Base-by-base conservation (phyloP, 23 tunicate genomes). In the Ascidia mentula region DNA sequence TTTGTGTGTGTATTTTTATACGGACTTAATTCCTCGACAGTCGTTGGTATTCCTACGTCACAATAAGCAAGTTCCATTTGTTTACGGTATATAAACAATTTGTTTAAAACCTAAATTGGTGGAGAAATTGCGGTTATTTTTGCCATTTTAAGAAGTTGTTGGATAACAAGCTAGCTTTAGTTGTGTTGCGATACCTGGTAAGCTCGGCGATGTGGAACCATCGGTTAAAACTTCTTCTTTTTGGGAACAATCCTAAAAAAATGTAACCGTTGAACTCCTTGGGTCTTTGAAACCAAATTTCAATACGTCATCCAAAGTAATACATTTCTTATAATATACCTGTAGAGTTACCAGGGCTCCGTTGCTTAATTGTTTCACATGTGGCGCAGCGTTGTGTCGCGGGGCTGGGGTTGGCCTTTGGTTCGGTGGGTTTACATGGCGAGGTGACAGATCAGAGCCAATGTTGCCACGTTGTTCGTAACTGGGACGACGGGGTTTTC, bases 351-450 rank as follows among this genome's bases (percentile, higher is more conserved):
- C 65, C 65, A 53, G 13, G 22, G 65, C 65, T 53, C 82, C 82
- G 72, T 37, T 31, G 45, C 72, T 53, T 24, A 82, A 20, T n/a
- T 82, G 80, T 9, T 79, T 38, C 59, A 77, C 88, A 42, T 77
- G 88, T 17, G 88, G 82, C 37, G 77, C 75, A 22, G 80, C 69
- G 18, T 46, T 77, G 8, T 28, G 88, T 32, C 53, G 35, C 1
- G 65, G 88, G 18, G 88, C 77, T 18, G 40, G 45, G n/a, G 69
- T 77, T 0, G 59, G 70, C 24, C 74, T 35, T 53, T 53, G 65
- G 22, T 46, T 46, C 22, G 37, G 46, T 30, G 46, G 37, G 38
- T 35, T 32, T 18, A 74, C 46, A 37, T 46, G 46, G 36, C 78
- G 37, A 28, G 46, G n/a, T n/a, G 86, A 36, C 18, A 24, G 85